These are phyloP conservation scores for Rotaria sp. DNA, from an alignment of 2,888 invertebrate species.

Conservation along the genomic window DNA sequence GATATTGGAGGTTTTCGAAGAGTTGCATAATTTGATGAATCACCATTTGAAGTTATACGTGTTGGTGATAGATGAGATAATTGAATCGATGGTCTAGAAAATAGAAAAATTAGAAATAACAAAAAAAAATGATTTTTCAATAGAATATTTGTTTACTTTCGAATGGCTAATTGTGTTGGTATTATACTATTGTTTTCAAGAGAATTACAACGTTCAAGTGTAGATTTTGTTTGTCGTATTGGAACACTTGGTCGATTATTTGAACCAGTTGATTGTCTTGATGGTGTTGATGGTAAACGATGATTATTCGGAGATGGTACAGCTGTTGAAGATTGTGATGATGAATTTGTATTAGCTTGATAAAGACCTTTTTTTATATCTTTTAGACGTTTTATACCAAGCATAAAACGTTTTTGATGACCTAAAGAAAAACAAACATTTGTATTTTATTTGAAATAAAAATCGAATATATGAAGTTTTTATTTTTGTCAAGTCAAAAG, in stretches of 20 bases:
- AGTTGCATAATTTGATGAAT: constrained; percentile 3
- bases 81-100: background rate
- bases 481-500: no score
- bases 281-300: constrained; percentile 12
- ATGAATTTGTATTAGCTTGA: background rate
- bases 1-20: background rate
- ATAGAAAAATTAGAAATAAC: no score
- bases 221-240: constrained; percentile 2
- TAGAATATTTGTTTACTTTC: background rate
- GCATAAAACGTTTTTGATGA: constrained; percentile 92
- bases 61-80: background rate
- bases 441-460: no score
- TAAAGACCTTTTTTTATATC: constrained; percentile 59
- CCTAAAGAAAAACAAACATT: constrained; percentile 62
- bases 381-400: constrained; percentile 91
- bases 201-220: constrained; percentile 16
- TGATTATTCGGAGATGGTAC: background rate
- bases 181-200: constrained; percentile 7
- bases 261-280: background rate
- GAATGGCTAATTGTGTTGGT: background rate
- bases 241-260: background rate
- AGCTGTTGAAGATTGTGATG: background rate
- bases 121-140: background rate
- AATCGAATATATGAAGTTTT: no score
- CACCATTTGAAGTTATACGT: background rate